Conservation (phyloP, 2,888 invertebrate species). For the Trichacis sp. region DNA sequence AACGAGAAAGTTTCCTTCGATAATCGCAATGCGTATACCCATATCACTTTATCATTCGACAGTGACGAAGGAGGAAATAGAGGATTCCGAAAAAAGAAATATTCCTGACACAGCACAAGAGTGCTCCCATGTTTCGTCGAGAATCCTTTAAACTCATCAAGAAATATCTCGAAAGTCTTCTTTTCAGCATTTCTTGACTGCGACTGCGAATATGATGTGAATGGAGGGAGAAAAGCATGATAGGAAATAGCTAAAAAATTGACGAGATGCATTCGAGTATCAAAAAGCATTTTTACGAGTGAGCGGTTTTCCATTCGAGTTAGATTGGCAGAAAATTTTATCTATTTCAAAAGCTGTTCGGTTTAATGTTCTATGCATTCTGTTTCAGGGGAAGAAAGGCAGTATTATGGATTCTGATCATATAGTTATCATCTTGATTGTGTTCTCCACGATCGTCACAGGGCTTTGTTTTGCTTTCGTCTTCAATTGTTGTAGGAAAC, state of each 20-base stretch:
- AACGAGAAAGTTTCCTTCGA: constrained; percentile 5
- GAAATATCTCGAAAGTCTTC: constrained; percentile 22
- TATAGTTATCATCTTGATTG: constrained; percentile 87
- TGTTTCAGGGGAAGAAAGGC: constrained; percentile 52
- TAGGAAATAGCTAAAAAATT: constrained; percentile 6
- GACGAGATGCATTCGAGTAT: constrained; percentile 2
- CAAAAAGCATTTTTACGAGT: no score
- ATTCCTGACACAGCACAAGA: constrained; percentile 25
- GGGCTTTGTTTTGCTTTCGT: constrained; percentile 91
- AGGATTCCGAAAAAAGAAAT: constrained; percentile 20
- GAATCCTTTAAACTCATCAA: constrained; percentile 31
- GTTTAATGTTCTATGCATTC: not conserved
- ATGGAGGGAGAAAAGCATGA: constrained; percentile 12
- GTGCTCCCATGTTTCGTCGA: constrained; percentile 26
- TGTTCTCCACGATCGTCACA: constrained; percentile 87
- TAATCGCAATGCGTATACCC: constrained; percentile 6
- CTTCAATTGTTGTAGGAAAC: constrained; percentile 87
- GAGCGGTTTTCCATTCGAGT: no score
- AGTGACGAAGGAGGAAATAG: constrained; percentile 26
- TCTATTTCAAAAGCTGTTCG: no score
- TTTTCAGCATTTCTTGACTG: constrained; percentile 13
- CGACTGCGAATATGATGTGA: constrained; percentile 7
- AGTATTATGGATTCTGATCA: constrained; percentile 73
- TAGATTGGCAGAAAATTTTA: no score
- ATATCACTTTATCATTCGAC: constrained; percentile 26